A percentile compares a stretch with the other conserved stretches of the same genome.
Conservation (phyloP, 2,888 invertebrate species). For the Caenorhabditis sulstoni region DNA sequence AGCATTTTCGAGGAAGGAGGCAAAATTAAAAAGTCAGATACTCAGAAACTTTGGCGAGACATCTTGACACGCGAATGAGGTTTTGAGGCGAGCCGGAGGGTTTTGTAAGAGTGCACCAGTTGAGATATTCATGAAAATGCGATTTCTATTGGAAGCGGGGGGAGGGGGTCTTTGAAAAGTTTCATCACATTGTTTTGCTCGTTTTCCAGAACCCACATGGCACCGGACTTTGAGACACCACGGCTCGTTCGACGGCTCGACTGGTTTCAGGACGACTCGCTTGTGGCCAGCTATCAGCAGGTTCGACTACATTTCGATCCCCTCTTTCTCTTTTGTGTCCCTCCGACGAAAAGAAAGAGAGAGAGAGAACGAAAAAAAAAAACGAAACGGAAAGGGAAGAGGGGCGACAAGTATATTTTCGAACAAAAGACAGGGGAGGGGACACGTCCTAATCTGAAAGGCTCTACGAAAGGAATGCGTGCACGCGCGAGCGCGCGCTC, state of each 20-base stretch:
- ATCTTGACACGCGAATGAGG: too few species aligned
- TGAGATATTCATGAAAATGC: too few species aligned
- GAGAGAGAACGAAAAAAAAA: too few species aligned
- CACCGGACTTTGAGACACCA: constrained; percentile 79
- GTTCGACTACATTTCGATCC: constrained; percentile 38
- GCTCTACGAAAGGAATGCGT: constrained; percentile 36
- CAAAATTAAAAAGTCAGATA: constrained; percentile 46
- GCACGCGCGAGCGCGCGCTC: neutral
- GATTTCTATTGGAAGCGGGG: too few species aligned
- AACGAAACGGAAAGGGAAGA: too few species aligned
- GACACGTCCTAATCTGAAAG: constrained; percentile 50
- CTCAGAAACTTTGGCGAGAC: constrained; percentile 2
- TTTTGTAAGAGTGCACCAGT: too few species aligned
- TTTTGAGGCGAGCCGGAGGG: too few species aligned
- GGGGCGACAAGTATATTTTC: constrained; percentile 53
- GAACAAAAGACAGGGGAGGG: constrained; percentile 35
- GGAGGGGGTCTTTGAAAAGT: neutral
- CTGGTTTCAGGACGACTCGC: constrained; percentile 78
- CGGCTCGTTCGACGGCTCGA: constrained; percentile 78
- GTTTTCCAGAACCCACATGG: constrained; percentile 78
- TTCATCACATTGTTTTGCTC: too few species aligned
- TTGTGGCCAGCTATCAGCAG: constrained; percentile 76
- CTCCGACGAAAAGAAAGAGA: too few species aligned
- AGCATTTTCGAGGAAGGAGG: constrained; percentile 6
- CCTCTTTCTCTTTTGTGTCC: neutral